Evolutionary conservation across 2,888 invertebrate genomes (phyloP).

Genomic region (Endomychus coccineus): DNA sequence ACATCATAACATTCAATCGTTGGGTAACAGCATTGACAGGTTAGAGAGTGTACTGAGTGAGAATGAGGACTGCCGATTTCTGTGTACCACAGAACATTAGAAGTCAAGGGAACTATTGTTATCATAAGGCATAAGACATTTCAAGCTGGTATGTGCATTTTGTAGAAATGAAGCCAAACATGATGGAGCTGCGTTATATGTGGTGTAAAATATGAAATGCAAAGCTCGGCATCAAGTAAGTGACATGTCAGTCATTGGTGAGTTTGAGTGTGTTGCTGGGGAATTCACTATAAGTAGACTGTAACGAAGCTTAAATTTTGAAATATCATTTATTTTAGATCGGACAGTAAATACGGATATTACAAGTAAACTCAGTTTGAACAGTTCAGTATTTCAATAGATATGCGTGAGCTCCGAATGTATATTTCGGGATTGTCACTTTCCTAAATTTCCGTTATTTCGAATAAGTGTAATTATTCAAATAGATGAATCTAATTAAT

Average conservation of each 20-base stretch:
- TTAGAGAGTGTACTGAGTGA: not conserved
- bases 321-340: too few relatives aligned
- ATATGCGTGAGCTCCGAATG: too few relatives aligned
- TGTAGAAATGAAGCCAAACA: constrained; percentile 4
- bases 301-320: too few relatives aligned
- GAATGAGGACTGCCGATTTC: not conserved
- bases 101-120: too few relatives aligned
- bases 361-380: too few relatives aligned
- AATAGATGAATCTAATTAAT: too few relatives aligned
- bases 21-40: constrained; percentile 2
- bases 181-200: constrained; percentile 4
- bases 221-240: constrained; percentile 2
- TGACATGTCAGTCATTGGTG: not conserved
- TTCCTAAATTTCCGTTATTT: too few relatives aligned
- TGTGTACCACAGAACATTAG: constrained; percentile 4
- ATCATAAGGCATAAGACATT: constrained; percentile 1
- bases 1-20: constrained; percentile 3
- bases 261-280: constrained; percentile 4
- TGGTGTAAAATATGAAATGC: constrained; percentile 2
- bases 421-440: too few relatives aligned
- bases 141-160: constrained; percentile 1
- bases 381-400: too few relatives aligned
- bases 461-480: too few relatives aligned
- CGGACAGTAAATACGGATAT: too few relatives aligned
- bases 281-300: not conserved